Base-by-base conservation (phyloP, 2,797 vertebrate genomes). In the Miichthys miiuy region DNA sequence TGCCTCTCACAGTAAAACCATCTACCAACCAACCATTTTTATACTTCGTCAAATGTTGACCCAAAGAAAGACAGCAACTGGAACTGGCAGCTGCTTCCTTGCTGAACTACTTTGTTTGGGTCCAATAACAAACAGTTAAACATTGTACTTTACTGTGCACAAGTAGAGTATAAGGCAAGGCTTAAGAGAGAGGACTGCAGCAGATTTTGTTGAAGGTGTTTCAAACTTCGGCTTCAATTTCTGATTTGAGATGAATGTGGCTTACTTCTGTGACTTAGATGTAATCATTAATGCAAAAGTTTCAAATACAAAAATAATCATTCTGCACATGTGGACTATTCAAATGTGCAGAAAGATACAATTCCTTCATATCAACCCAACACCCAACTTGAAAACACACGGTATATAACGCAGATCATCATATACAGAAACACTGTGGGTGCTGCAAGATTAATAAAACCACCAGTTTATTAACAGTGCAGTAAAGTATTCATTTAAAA, bases 301-400 rank as follows among this genome's bases (percentile, higher is more conserved):
- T 73, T 70, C 13, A 72, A 55, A 44, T n/a, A 57, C 11, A 72
- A 63, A 56, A 63, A 46, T 3, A 62, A 75, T 30, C 0, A 64
- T 42, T 55, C 61, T 42, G 34, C 34, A 50, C 51, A 2, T 61
- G 48, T 73, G 12, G 25, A 38, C n/a, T 20, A 25, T 38, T 50
- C 16, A 50, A 48, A 66, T 56, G 38, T 70, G 12, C 14, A 57
- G 6, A 68, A 72, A 77, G 50, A 66, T 30, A 79, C 16, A 71
- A 67, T 55, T 50, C 23, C 12, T 41, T 75, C 11, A 2, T 20
- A n/a, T 67, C 16, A 63, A 21, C 25, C 17, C 13, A 52, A 54
- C 47, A 21, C 25, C 20, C 13, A 52, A 54, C 51, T 48, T 54
- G 25, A 82, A 72, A 51, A 69, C 18, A 50, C 42, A 64, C 11